These are phyloP conservation scores for Carpatolechia fugitivella DNA, from an alignment of 2,888 invertebrate species.

Conservation along the genomic window DNA sequence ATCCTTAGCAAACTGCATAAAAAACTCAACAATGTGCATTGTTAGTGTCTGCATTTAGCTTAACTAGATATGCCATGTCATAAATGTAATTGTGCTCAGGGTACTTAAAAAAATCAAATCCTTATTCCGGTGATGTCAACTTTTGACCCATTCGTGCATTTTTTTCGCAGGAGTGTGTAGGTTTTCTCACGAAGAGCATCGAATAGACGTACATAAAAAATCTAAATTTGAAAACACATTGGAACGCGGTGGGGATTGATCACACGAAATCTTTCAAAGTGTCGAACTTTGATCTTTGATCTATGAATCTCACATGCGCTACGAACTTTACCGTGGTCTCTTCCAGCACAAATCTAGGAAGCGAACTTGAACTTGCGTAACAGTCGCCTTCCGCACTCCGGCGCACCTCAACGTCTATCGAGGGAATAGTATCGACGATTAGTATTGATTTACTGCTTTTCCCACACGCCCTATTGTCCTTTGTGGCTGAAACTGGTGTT, in stretches of 20 bases:
- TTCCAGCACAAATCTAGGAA: constrained; percentile 3
- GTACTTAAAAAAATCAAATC: not conserved
- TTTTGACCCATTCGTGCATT: too few species aligned
- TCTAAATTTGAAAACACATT: too few species aligned
- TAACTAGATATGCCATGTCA: not conserved
- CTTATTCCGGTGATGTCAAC: too few species aligned
- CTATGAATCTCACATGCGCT: too few species aligned
- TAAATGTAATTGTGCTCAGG: not conserved
- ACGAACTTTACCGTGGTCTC: too few species aligned
- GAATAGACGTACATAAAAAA: too few species aligned
- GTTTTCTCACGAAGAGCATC: too few species aligned
- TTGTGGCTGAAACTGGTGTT: not conserved
- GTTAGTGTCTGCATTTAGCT: not conserved
- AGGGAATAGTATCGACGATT: not conserved
- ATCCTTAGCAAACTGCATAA: not conserved
- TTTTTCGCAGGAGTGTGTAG: too few species aligned
- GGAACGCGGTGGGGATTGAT: too few species aligned
- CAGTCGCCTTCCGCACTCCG: not conserved
- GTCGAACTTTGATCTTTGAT: too few species aligned
- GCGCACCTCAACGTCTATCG: not conserved
- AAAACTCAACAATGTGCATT: constrained; percentile 1
- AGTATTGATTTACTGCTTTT: not conserved
- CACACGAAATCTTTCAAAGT: too few species aligned
- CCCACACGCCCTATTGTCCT: not conserved
- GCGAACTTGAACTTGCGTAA: constrained; percentile 6